Conservation (phyloP, 2,797 vertebrate genomes). For the Artibeus jamaicensis region DNA sequence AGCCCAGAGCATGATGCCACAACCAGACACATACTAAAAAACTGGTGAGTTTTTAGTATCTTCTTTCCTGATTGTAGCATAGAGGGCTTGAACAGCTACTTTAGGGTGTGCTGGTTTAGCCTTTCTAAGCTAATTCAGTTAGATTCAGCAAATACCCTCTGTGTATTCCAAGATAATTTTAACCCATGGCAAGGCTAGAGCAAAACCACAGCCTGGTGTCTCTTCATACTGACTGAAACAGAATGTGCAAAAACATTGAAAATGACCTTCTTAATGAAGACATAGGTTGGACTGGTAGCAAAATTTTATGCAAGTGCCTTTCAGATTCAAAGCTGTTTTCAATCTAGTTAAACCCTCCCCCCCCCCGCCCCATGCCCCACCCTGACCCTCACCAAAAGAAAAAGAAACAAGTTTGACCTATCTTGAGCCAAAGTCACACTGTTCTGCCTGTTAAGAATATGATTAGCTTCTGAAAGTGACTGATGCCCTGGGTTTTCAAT, state of each 20-base stretch:
- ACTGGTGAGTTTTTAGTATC: neutral
- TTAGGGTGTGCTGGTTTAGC: neutral
- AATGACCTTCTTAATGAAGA: constrained; percentile 58
- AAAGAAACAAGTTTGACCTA: constrained; percentile 70
- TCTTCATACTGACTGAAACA: neutral
- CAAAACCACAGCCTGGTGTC: neutral
- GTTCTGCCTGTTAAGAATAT: constrained; percentile 71
- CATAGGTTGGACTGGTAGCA: neutral
- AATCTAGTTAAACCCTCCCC: constrained; percentile 43
- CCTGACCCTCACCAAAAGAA: constrained; percentile 19
- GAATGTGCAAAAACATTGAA: constrained; percentile 26
- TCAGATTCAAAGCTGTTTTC: constrained; percentile 58
- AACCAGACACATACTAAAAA: neutral
- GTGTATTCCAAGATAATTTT: neutral
- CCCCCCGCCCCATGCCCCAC: neutral
- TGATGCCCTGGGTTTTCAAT: constrained; percentile 58
- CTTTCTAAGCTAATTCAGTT: neutral
- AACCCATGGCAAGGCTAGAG: neutral
- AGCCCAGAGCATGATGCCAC: neutral
- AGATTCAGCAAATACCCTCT: neutral
- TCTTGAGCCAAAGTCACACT: constrained; percentile 73
- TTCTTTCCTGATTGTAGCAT: neutral
- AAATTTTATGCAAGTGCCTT: constrained; percentile 59
- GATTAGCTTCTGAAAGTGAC: constrained; percentile 75
- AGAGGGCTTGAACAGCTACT: neutral